These are phyloP conservation scores for Leptinotarsa lineolata DNA, from an alignment of 1,140 invertebrate genomes.

Conservation along the genomic window DNA sequence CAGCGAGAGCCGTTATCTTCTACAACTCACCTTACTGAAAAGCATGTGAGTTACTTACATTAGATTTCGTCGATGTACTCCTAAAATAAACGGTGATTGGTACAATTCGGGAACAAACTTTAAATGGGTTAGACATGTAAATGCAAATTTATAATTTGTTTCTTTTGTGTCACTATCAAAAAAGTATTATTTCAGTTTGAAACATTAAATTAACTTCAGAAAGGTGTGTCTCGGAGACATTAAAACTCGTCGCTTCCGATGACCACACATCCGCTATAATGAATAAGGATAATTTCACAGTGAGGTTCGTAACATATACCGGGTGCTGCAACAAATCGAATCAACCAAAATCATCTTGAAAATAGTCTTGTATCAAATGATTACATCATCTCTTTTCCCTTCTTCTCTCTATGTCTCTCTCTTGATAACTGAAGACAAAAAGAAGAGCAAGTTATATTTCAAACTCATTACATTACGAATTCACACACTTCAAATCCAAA, in stretches of 20 bases:
- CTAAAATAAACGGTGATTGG: conserved; percentile 3
- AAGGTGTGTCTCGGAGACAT: conserved; percentile 39
- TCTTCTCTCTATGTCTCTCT: too few relatives aligned
- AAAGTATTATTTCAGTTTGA: conserved; percentile 8
- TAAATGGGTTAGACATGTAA: conserved; percentile 12
- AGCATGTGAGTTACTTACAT: not conserved
- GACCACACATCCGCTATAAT: conserved; percentile 30
- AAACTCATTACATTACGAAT: too few relatives aligned
- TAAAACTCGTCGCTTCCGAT: conserved; percentile 40
- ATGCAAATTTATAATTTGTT: conserved; percentile 10
- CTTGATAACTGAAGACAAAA: too few relatives aligned
- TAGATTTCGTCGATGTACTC: not conserved
- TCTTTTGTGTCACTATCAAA: not conserved
- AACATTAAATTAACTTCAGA: conserved; percentile 41
- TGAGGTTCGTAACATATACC: not conserved
- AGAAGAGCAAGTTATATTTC: too few relatives aligned
- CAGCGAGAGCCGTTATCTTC: too few relatives aligned
- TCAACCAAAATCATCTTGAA: too few relatives aligned
- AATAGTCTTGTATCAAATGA: too few relatives aligned
- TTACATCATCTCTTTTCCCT: too few relatives aligned
- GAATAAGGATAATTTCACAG: not conserved
- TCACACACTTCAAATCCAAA: too few relatives aligned
- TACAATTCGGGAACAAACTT: not conserved
- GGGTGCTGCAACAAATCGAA: not conserved
- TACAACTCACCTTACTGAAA: too few relatives aligned